Evolutionary conservation across 2,888 invertebrate species (phyloP), one percentile per base, ranked within the genome.

Genomic region (Ormyrus thymus): DNA sequence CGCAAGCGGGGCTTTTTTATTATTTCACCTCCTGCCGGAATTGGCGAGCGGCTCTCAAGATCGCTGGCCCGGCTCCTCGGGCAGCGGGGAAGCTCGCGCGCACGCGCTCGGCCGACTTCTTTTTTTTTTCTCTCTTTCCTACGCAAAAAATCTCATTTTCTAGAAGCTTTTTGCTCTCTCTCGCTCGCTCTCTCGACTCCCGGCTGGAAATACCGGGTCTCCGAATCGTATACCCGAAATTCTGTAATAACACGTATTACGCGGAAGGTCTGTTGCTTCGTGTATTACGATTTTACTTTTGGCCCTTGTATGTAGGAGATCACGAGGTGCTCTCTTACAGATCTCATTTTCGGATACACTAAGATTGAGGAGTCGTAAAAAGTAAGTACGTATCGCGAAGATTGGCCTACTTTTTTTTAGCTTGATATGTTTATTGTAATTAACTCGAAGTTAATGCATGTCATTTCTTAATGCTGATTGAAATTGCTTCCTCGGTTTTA

Each of bases 241-340:
- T 43, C 43, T 29, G 5, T 78, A 78, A 78, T 78, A 59, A 78
- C 55, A 78, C 43, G 29, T 64, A 78, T 78, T 78, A 78, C 55
- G 4, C 43, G 9, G n/a, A 48, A 13, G 29, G 58, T 75, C 53
- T 50, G 15, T 29, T 55, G 66, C 53, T 58, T 15, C 15, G 75
- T 51, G 59, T 10, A 70, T 61, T 70, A 58, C 29, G 65, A 78
- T 58, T 75, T 69, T 48, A 68, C 46, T 50, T 50, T 15, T 55
- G 62, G 7, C 13, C 15, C 11, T n/a, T 29, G 56, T 77, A 50
- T n/a, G 51, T 62, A 43, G 46, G 55, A 53, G 73, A 71, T 79
- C 76, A 74, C 65, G 70, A 59, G 43, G 50, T 43, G 58, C 59
- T 43, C 55, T 65, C 46, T 48, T 76, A 55, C 6, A 13, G 43